Evolutionary conservation across 2,888 invertebrate species (phyloP), one percentile per base, ranked within the genome.

Genomic region (Aspidiotus destructor): DNA sequence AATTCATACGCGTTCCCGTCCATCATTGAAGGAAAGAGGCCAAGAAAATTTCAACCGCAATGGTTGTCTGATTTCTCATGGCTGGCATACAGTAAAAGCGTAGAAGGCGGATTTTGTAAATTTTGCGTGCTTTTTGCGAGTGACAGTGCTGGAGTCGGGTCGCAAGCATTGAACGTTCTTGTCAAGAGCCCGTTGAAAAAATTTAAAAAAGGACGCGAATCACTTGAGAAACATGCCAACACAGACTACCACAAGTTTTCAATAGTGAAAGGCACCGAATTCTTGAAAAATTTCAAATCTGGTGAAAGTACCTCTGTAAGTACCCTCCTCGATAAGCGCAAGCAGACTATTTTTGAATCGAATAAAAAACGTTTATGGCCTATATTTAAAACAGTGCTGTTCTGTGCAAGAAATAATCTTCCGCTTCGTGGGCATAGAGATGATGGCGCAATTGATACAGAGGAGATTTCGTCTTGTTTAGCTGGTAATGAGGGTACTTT

Each of bases 381-480:
- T 41, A 64, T 64, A 44, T 11, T 64, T 8, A 55, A 55, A 41
- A 64, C 64, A 54, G 41, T 64, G 8, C 11, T 53, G 11, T 53
- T 64, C 42, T 64, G 64, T 64, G 64, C 53, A 9, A 54, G 41
- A 55, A 40, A 52, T 52, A 63, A 54, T 63, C 40, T 63, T 2
- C 53, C 63, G 8, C 53, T 63, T 16, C 17, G 54, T 44, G 64
- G 64, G 11, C 64, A 64, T 15, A 8, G 64, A 52, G 55, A 64
- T 53, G 10, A 15, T 6, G 41, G 64, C 54, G 73, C 72, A 40
- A 55, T 62, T 10, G 65, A 69, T 60, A 72, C 73, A 67, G 73
- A 72, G 60, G 73, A 73, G 40, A 74, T 74, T 42, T 17, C 10
- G 16, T 8, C 6, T 41, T 52, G 53, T 54, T 9, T 64, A 15